Base-by-base conservation (phyloP, 2,888 invertebrate species). In the Blera fallax region DNA sequence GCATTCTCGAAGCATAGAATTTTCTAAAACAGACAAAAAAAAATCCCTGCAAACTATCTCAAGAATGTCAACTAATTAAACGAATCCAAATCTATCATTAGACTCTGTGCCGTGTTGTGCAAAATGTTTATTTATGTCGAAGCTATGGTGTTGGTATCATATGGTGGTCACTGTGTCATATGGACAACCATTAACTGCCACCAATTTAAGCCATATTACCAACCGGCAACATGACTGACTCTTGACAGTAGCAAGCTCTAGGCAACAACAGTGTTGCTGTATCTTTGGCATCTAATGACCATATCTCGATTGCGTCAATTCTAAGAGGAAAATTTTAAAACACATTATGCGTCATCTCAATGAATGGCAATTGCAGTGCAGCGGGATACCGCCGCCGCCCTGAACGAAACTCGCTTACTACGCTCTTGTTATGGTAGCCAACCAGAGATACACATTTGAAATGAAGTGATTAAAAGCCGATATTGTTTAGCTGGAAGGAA, bases 391-490 rank as follows among this genome's bases (percentile, higher is more conserved):
- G 40, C 32, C 29, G 16, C 54, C 56, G 50, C 74, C 64, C 50
- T 29, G 40, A 43, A 65, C 56, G 64, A n/a, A 60, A 69, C 54
- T 58, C 14, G 40, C 82, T 62, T 48, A 60, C 14, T 32, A 52
- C 29, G 77, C 77, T 70, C 56, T 43, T 52, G 76, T 70, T 76
- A 74, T 70, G 29, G 45, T 32, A 48, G 27, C 14, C 32, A 40
- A 18, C 37, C 29, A 40, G 37, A 54, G 74, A 70, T 76, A 72
- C 60, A 89, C 90, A 89, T 90, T 90, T 90, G 88, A 90, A 90
- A 90, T 90, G 89, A 90, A 90, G 90, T 89, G 90, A 90, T 90
- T 90, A 90, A 90, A 89, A 77, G 89, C 89, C 88, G 74, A 80
- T 80, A 80, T 65, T 72, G 80, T 80, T 76, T 76, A 64, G 79